Evolutionary conservation across 2,797 vertebrate genomes (phyloP), one percentile per base, ranked within the genome.

Genomic region (Enteromius afrohamiltoni): DNA sequence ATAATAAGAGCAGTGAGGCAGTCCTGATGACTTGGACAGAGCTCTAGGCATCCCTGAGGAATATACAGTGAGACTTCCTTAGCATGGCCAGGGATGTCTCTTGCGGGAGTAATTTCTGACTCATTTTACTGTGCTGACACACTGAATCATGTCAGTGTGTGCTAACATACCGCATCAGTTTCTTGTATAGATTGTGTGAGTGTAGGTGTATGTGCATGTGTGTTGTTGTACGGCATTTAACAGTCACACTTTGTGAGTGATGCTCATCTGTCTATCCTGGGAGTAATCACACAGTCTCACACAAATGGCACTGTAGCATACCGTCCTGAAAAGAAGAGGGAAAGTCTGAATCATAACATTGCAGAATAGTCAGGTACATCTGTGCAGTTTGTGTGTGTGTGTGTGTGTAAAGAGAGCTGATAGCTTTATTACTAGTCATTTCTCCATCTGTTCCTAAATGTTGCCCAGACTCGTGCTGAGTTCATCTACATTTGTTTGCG

Each of bases 401-500:
- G 74, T 76, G 73, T 53, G 73, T 19, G 58, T 65, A 53, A 49
- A 40, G 29, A 70, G 51, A 42, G 19, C 58, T 40, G 58, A 75
- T 82, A 69, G 65, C 74, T 77, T 58, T 69, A 69, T 60, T 62
- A 47, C 51, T 67, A 77, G 65, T 70, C 82, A 83, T 83, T 51
- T 58, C 53, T 83, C 65, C 74, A 77, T 77, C 65, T 31, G 53
- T 58, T 70, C 14, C 65, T 60, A 55, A 83, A 77, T 49, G 73
- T 62, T 77, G 40, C 19, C 62, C 74, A 77, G 80, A 75, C 42
- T 82, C 58, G 64, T 37, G 73, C 19, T 76, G 60, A 67, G 51
- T 60, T 60, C 65, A 83, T 77, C 64, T 68, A 65, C 73, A 53
- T 77, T 77, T 58, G 73, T 83, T 83, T 83, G 47, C 47, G 29